Evolutionary conservation across 2,888 invertebrate species (phyloP).

Genomic region (Papilio gigon): DNA sequence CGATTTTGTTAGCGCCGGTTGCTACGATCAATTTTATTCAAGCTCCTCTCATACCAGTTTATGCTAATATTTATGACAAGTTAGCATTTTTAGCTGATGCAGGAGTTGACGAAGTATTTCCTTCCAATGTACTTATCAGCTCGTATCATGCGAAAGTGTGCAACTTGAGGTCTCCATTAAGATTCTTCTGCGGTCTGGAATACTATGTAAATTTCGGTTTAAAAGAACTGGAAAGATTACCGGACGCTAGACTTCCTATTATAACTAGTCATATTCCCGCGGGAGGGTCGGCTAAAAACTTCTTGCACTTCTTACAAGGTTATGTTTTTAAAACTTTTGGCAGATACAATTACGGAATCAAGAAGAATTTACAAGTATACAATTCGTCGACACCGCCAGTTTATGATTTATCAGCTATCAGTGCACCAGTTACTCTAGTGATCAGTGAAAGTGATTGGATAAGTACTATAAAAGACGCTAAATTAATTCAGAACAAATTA

Average conservation of each 20-base stretch:
- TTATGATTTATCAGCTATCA: slow-evolving; percentile 61
- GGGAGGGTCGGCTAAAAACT: slow-evolving; percentile 64
- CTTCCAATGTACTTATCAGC: slow-evolving; percentile 55
- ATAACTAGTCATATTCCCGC: slow-evolving; percentile 70
- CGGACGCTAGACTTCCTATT: slow-evolving; percentile 59
- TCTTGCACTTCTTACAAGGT: slow-evolving; percentile 69
- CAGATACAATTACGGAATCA: slow-evolving; percentile 63
- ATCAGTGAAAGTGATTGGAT: slow-evolving; percentile 70
- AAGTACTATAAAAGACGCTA: slow-evolving; percentile 60
- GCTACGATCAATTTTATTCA: slow-evolving; percentile 61
- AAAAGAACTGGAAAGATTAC: slow-evolving; percentile 58
- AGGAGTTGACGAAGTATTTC: slow-evolving; percentile 64
- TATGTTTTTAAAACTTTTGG: slow-evolving; percentile 64
- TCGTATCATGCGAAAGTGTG: slow-evolving; percentile 62
- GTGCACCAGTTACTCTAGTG: slow-evolving; percentile 62
- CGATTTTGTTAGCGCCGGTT: slow-evolving; percentile 70
- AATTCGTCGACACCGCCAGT: slow-evolving; percentile 58
- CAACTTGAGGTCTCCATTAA: slow-evolving; percentile 52
- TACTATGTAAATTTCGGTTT: slow-evolving; percentile 64
- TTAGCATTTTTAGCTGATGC: slow-evolving; percentile 53
- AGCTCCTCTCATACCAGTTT: slow-evolving; percentile 60
- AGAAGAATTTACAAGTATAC: slow-evolving; percentile 57
- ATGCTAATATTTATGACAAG: slow-evolving; percentile 54
- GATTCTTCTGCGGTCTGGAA: slow-evolving; percentile 63
- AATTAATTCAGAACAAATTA: slow-evolving; percentile 54